Base-by-base conservation (phyloP, 2,113 vertebrate genomes). In the Hemicordylus capensis region DNA sequence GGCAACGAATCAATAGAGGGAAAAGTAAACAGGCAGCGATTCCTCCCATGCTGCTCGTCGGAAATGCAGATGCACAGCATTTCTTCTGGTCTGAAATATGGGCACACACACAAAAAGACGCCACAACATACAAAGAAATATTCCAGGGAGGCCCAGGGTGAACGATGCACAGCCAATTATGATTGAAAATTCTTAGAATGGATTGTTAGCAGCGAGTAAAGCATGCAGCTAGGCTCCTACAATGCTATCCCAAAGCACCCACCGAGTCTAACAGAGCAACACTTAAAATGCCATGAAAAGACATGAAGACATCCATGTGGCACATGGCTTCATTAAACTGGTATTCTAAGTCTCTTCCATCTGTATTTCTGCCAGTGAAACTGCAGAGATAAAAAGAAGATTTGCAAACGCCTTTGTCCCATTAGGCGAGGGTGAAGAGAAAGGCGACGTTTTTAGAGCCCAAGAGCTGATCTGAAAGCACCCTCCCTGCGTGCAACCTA, bases 101-200 rank as follows among this genome's bases (percentile, higher is more conserved):
- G 42, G n/a, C n/a, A n/a, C n/a, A n/a, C n/a, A n/a, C 39, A 37
- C n/a, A 59, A 24, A 15, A 34, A 10, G 8, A 31, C 44, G n/a
- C 6, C 19, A 28, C 20, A 78, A 80, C 1, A 42, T 82, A n/a
- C 1, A 72, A 87, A 77, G 31, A 79, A 87, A 79, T 46, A 76
- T 76, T 79, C 26, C 39, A 14, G 73, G 44, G 48, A 70, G 1
- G 2, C 42, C 61, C 37, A 88, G 42, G 17, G 24, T 75, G 54
- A 85, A 85, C 22, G 69, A 77, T 54, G 69, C 56, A 85, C 56
- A 81, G 74, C 56, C 67, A 92, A n/a, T 85, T 81, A 85, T 44
- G 69, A 79, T 22, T 81, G 48, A 87, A 84, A 76, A 78, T n/a
- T 69, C 0, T 1, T 67, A 11, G 54, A 3, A 19, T 48, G 76